These are phyloP conservation scores for Pelodytes ibericus DNA, from an alignment of 2,797 vertebrate genomes.

Conservation along the genomic window DNA sequence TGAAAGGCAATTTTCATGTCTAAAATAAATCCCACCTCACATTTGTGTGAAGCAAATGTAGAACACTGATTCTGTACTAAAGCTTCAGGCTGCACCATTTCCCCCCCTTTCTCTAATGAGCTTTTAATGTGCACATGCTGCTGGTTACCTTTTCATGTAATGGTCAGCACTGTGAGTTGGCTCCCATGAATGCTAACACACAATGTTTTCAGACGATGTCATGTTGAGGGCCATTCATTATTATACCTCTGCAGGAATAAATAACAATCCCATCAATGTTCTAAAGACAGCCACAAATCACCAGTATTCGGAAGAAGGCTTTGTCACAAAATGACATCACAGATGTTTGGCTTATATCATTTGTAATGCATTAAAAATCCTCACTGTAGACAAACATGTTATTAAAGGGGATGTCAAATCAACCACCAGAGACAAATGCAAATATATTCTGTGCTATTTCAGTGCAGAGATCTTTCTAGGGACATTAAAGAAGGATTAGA, in stretches of 20 bases:
- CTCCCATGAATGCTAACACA: conserved; percentile 3
- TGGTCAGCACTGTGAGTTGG: conserved; percentile 5
- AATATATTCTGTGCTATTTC: background rate
- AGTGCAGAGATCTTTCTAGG: background rate
- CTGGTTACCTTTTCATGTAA: background rate
- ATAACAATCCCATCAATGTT: background rate
- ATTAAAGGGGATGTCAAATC: too few relatives aligned
- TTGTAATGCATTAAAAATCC: background rate
- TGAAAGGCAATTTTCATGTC: background rate
- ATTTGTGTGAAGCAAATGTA: conserved; percentile 1
- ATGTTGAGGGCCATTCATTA: conserved; percentile 10
- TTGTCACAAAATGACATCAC: background rate
- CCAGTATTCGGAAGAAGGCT: background rate
- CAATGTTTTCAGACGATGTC: background rate
- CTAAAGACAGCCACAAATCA: background rate
- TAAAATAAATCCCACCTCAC: conserved; percentile 8
- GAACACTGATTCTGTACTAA: background rate
- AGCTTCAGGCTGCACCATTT: background rate
- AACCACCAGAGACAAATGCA: too few relatives aligned
- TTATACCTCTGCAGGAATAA: background rate
- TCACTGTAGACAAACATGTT: too few relatives aligned
- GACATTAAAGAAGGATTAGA: too few relatives aligned
- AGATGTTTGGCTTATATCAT: background rate
- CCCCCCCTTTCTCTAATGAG: conserved; percentile 24
- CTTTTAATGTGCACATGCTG: conserved; percentile 29